Evolutionary conservation across 2,797 vertebrate species (phyloP), one percentile per base, ranked within the genome.

Genomic region (Takifugu rubripes): DNA sequence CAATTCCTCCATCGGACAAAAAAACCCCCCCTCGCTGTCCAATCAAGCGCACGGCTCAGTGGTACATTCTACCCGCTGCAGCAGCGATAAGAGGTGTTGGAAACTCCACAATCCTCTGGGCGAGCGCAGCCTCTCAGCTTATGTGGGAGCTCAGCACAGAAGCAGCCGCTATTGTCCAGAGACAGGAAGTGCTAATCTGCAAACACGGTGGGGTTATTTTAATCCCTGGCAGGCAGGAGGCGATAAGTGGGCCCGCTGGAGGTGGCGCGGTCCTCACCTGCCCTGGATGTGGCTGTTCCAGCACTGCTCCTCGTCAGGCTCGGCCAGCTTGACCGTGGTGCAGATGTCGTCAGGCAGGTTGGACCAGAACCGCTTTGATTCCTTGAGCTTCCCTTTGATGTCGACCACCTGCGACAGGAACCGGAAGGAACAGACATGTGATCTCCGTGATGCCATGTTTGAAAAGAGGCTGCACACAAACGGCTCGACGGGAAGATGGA

Each of bases 201-300:
- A 66, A 79, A 70, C 76, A 73, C 56, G 72, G 62, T 64, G 71
- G 65, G 70, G 78, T 72, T 79, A 79, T 84, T 87, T 87, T 81
- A 84, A 88, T 87, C 79, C 68, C 65, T 77, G 61, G 75, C 74
- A 85, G 77, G 84, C 49, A 73, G 59, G 78, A 59, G 55, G 74
- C 73, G 85, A 87, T 86, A 87, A 78, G 54, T 59, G 62, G 78
- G 56, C 63, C 74, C 67, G 40, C 56, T 25, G 46, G 60, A 57
- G 68, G 40, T n/a, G 52, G 33, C 56, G 36, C 54, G 66, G 54
- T 76, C 57, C 87, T 92, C 89, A 96, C 97, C 95, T 95, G 33
- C 93, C 95, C 91, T 94, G 96, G 57, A 91, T 89, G 83, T 98
- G 96, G 56, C 97, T 96, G 5, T 99, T 99, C 97, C 97, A 99